Percentiles rank a stretch among this genome's conserved stretches.
Evolutionary conservation across 2,797 vertebrate species (phyloP).

Genomic region (Karalla daura): DNA sequence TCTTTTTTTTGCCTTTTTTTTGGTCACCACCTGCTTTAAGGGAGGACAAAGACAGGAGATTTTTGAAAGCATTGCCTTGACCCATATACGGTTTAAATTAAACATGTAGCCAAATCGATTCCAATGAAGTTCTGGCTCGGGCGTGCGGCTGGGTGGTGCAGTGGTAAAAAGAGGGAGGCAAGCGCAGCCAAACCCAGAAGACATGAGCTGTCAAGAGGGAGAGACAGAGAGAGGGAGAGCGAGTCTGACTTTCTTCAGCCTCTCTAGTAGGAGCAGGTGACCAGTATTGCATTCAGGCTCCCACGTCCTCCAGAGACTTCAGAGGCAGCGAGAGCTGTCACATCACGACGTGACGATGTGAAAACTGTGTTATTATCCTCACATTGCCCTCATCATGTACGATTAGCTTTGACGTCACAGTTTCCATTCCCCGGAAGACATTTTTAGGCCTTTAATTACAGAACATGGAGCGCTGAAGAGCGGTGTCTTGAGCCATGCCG

Average conservation of each 20-base stretch:
- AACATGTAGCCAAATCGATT: not conserved
- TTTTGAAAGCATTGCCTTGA: not conserved
- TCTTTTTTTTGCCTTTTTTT: constrained; percentile 24
- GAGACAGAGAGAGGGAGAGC: too few relatives aligned
- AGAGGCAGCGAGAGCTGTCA: constrained; percentile 16
- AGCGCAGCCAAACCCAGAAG: constrained; percentile 9
- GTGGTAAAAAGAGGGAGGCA: not conserved
- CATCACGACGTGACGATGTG: constrained; percentile 3
- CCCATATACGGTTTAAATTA: not conserved
- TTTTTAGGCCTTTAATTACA: not conserved
- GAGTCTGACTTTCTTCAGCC: not conserved
- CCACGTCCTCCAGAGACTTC: constrained; percentile 17
- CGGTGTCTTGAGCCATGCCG: not conserved
- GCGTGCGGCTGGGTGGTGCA: not conserved
- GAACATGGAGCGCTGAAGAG: not conserved
- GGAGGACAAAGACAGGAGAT: constrained; percentile 1
- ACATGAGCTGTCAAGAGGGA: constrained; percentile 5
- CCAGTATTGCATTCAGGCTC: constrained; percentile 1
- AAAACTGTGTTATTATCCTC: not conserved
- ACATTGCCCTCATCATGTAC: not conserved
- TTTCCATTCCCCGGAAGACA: not conserved
- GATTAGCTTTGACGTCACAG: not conserved
- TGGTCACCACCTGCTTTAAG: constrained; percentile 15
- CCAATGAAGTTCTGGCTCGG: not conserved
- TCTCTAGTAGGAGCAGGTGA: constrained; percentile 32